Evolutionary conservation across 2,797 vertebrate species (phyloP).

Genomic region (Eospalax fontanierii): DNA sequence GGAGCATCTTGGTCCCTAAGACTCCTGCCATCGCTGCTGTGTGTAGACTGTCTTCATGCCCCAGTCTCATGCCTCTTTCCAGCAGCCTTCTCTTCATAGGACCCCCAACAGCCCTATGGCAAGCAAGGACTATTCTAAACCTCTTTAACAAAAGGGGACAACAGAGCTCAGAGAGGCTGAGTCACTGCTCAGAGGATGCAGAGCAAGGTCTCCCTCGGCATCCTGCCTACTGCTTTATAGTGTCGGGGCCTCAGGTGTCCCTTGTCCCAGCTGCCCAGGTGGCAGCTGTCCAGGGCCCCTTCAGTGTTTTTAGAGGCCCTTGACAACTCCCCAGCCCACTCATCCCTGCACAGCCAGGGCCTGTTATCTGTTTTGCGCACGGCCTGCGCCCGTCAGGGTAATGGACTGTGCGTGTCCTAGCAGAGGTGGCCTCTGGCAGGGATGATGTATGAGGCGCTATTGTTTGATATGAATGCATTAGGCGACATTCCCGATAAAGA

Average conservation of each 20-base stretch:
- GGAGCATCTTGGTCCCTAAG: not conserved
- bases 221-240: accelerated
- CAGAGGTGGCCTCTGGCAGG: conserved; percentile 80
- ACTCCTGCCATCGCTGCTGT: accelerated
- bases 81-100: not conserved
- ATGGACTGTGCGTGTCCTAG: conserved; percentile 85
- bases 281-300: not conserved
- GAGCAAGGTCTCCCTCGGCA: not conserved
- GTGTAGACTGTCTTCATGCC: not conserved
- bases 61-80: not conserved
- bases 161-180: not conserved
- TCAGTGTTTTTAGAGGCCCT: accelerated
- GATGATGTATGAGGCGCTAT: conserved; percentile 85
- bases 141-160: not conserved
- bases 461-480: conserved; percentile 86
- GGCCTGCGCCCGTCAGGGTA: conserved; percentile 84
- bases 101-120: not conserved
- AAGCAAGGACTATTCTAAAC: not conserved
- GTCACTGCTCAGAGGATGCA: not conserved
- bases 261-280: not conserved
- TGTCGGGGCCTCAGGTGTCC: not conserved
- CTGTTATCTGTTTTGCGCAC: conserved; percentile 73
- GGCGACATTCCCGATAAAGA: conserved; percentile 86
- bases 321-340: not conserved
- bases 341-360: not conserved